Conservation (phyloP, 92 coral and sea anemone species). For the Epizoanthus fatuus region DNA sequence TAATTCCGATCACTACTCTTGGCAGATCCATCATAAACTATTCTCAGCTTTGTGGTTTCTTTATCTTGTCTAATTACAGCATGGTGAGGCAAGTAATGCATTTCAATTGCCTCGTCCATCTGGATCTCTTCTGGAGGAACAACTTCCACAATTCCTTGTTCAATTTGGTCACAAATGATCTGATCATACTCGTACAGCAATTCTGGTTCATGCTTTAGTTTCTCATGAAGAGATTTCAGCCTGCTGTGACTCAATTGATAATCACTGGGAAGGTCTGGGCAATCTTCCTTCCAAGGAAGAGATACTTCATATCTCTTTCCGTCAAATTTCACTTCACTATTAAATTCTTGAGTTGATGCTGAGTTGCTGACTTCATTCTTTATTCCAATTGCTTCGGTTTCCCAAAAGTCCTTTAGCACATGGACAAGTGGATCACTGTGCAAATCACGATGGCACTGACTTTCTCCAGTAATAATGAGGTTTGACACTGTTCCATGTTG, state of each 20-base stretch:
- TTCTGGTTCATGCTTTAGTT: slow-evolving; percentile 58
- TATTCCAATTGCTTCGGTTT: slow-evolving; percentile 62
- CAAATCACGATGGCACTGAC: slow-evolving; percentile 14
- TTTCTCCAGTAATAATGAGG: slow-evolving; percentile 43
- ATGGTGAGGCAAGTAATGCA: slow-evolving; percentile 53
- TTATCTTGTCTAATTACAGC: slow-evolving; percentile 59
- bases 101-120: not conserved
- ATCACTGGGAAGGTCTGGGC: slow-evolving; percentile 46
- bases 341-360: not conserved
- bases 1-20: slow-evolving; percentile 9
- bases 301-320: slow-evolving; percentile 72
- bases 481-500: slow-evolving; percentile 39
- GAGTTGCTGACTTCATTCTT: too few relatives aligned
- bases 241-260: slow-evolving; percentile 54
- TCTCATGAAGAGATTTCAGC: slow-evolving; percentile 58
- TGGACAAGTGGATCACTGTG: slow-evolving; percentile 48
- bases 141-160: slow-evolving; percentile 51
- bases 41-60: slow-evolving; percentile 61
- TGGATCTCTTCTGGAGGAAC: slow-evolving; percentile 30
- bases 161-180: slow-evolving; percentile 59
- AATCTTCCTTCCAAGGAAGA: slow-evolving; percentile 72
- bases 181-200: slow-evolving; percentile 54
- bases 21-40: slow-evolving; percentile 51
- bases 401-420: slow-evolving; percentile 74
- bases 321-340: slow-evolving; percentile 51